phyloP scores from a whole-genome alignment of 1,140 invertebrate species.

The Drosophila ogumai region DNA sequence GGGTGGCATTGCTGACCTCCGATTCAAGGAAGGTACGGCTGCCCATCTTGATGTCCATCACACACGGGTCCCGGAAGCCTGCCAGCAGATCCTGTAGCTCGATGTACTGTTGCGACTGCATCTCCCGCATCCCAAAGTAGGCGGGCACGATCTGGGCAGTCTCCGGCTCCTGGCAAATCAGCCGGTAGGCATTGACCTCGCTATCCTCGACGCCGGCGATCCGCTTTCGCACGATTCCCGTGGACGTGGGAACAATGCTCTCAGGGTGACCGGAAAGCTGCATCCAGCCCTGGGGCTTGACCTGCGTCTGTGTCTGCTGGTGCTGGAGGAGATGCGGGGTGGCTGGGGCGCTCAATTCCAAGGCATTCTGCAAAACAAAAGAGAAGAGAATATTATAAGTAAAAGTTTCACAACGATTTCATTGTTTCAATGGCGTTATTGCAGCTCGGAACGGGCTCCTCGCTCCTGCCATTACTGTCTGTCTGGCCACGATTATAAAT shows the following conservation, averaged over 20 bases:
- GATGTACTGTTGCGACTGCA: constrained; percentile 94
- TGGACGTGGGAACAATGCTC: constrained; percentile 95
- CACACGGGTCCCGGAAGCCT: constrained; percentile 93
- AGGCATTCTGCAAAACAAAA: constrained; percentile 92
- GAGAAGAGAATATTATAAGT: constrained; percentile 4
- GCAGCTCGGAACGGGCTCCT: constrained; percentile 6
- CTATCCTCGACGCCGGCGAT: constrained; percentile 90
- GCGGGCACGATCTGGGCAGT: constrained; percentile 92
- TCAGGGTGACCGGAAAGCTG: constrained; percentile 97
- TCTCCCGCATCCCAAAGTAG: constrained; percentile 94
- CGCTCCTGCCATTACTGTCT: constrained; percentile 24
- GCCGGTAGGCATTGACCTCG: constrained; percentile 92
- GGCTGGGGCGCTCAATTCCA: constrained; percentile 96
- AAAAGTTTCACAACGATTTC: neutral
- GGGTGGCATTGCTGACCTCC: constrained; percentile 94
- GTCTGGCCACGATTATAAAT: constrained; percentile 60
- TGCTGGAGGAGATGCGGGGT: constrained; percentile 91
- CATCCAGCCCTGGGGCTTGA: constrained; percentile 91
- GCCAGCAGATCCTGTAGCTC: constrained; percentile 95
- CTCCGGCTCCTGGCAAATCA: constrained; percentile 90
- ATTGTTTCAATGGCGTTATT: constrained; percentile 22
- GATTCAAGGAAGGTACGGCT: constrained; percentile 96
- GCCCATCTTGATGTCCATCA: constrained; percentile 97
- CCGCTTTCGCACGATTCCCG: constrained; percentile 97
- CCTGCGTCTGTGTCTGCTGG: constrained; percentile 83